A percentile compares a stretch with the other conserved stretches of the same genome.
Evolutionary conservation across 2,797 vertebrate species (phyloP).

Genomic region (Orestias chungarensis): DNA sequence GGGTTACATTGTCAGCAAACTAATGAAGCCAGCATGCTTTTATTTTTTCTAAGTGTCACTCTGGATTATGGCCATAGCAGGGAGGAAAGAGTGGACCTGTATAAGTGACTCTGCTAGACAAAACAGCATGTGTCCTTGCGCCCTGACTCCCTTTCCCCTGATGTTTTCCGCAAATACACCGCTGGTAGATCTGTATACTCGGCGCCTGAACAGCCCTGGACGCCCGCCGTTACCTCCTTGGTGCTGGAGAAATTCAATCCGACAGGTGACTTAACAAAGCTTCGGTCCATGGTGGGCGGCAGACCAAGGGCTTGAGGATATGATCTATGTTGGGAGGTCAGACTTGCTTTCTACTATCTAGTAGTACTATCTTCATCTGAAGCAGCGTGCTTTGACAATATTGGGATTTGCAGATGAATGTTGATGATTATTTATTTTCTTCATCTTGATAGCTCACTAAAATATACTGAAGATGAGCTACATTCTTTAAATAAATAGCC

Average conservation of each 20-base stretch:
- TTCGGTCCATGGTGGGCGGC: conserved; percentile 60
- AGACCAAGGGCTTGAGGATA: conserved; percentile 40
- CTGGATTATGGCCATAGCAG: conserved; percentile 67
- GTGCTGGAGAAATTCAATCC: conserved; percentile 70
- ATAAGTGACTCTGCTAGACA: conserved; percentile 52
- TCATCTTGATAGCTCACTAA: neutral
- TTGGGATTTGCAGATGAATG: conserved; percentile 22
- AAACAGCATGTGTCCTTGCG: conserved; percentile 44
- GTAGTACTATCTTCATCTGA: too few relatives aligned
- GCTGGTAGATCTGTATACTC: conserved; percentile 23
- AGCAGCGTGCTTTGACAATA: conserved; percentile 42
- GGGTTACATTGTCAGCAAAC: conserved; percentile 59
- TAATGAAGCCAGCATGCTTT: conserved; percentile 70
- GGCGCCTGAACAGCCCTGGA: conserved; percentile 41
- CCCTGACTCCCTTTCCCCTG: conserved; percentile 1
- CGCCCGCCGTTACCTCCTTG: conserved; percentile 52
- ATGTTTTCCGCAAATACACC: conserved; percentile 23
- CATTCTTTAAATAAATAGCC: neutral
- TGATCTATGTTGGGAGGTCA: conserved; percentile 38
- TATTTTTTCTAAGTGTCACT: conserved; percentile 64
- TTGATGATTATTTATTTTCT: neutral
- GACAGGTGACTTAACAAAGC: conserved; percentile 77
- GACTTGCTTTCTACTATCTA: conserved; percentile 50
- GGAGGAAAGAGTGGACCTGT: conserved; percentile 52
- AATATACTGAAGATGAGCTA: neutral